Conservation (phyloP, 2,797 vertebrate species). For the Clarias platycephalus region DNA sequence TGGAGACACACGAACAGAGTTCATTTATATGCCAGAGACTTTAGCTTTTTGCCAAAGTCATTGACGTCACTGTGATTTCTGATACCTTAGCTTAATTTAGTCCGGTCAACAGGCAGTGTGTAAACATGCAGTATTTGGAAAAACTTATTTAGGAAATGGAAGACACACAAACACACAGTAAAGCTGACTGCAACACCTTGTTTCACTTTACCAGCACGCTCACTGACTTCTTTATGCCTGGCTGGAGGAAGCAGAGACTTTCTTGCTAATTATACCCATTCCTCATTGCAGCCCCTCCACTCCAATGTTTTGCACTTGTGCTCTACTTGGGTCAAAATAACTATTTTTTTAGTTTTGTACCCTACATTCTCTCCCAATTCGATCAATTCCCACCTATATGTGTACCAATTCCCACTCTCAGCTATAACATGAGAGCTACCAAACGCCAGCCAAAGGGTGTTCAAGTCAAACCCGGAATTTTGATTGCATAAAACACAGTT, state of each 20-base stretch:
- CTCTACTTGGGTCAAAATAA: background rate
- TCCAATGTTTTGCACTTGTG: background rate
- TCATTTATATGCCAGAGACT: background rate
- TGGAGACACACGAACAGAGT: background rate
- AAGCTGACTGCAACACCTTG: slow-evolving; percentile 18
- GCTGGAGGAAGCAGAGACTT: background rate
- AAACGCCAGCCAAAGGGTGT: background rate
- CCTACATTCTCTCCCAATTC: background rate
- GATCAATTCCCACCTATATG: background rate
- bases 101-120: background rate
- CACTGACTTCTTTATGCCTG: background rate
- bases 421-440: background rate
- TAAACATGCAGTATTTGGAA: slow-evolving; percentile 1
- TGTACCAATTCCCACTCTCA: background rate
- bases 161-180: background rate
- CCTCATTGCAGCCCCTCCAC: background rate
- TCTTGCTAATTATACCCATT: background rate
- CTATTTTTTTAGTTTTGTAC: too few species aligned
- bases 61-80: background rate
- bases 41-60: background rate
- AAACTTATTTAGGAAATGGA: background rate
- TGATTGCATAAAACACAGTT: too few species aligned
- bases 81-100: slow-evolving; percentile 8
- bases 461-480: too few species aligned
- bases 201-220: slow-evolving; percentile 1